Conservation (phyloP, 2,888 invertebrate genomes). For the Macaria notata region DNA sequence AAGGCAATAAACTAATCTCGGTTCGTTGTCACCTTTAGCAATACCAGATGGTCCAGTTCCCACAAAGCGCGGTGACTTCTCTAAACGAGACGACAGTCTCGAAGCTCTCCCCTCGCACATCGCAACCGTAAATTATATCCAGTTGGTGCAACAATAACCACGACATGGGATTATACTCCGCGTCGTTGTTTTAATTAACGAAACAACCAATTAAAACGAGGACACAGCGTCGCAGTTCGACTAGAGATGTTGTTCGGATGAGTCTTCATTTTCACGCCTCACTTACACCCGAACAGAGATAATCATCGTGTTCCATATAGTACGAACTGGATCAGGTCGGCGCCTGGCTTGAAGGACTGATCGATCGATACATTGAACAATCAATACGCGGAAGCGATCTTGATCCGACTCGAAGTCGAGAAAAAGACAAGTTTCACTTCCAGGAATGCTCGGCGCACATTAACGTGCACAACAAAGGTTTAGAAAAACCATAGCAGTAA, state of each 20-base stretch:
- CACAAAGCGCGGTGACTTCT: constrained; percentile 48
- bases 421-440: constrained; percentile 70
- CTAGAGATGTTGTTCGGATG: constrained; percentile 32
- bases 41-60: constrained; percentile 59
- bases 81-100: constrained; percentile 36
- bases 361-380: constrained; percentile 52
- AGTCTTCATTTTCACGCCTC: constrained; percentile 29
- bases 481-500: constrained; percentile 66
- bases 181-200: constrained; percentile 16
- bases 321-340: constrained; percentile 55
- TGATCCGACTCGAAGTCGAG: constrained; percentile 57
- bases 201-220: constrained; percentile 26
- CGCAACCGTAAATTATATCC: constrained; percentile 16
- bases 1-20: constrained; percentile 54
- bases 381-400: constrained; percentile 65
- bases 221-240: constrained; percentile 23
- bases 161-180: constrained; percentile 5
- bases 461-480: constrained; percentile 66
- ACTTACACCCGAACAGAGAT: constrained; percentile 29
- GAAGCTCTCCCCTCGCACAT: constrained; percentile 4
- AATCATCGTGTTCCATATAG: constrained; percentile 51
- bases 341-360: constrained; percentile 45
- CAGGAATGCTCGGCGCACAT: constrained; percentile 66
- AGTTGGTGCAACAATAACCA: constrained; percentile 17
- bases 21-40: constrained; percentile 62